Evolutionary conservation across 2,888 invertebrate species (phyloP), one percentile per base, ranked within the genome.

Genomic region (Polymixis lichenea): DNA sequence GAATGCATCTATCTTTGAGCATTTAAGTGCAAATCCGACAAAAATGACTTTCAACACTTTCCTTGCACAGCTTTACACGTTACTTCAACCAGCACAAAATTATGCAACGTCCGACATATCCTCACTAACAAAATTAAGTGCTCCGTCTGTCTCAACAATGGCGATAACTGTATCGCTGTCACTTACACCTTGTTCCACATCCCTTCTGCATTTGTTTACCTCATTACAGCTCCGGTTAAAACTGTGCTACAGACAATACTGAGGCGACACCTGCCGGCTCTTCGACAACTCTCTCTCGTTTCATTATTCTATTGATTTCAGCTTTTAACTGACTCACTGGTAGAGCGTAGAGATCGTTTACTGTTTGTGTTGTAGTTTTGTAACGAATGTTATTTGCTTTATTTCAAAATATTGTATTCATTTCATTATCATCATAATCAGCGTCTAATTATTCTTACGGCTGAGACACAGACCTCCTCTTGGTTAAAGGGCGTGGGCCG

Each of bases 171-270:
- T 66, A 43, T 66, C 89, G 89, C 89, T 71, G 25, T 51, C 88
- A 88, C 89, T 84, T 17, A 22, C 80, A 78, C 80, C 83, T 90
- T 91, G 75, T 49, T 65, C 81, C 89, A 86, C 69, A 22, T 66
- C 22, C 60, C 32, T 66, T 72, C 81, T 86, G 83, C 90, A 87
- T 95, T 95, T 95, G 94, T 94, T 94, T 94, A 92, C 93, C 92
- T 93, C 92, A 94, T 95, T 94, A 94, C 92, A 89, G 88, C 90
- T 89, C 89, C 89, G 90, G 92, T 94, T 93, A 92, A 93, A 93
- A 94, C 92, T 92, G 92, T 92, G 92, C 90, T 91, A 91, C 91
- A 87, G 86, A 90, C 90, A 91, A 89, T 90, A 89, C 89, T 88
- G 88, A 86, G 90, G 89, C 88, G 88, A 90, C 95, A 95, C 94